phyloP scores from a whole-genome alignment of 1,140 invertebrate species.

The Rhyzopertha dominica region DNA sequence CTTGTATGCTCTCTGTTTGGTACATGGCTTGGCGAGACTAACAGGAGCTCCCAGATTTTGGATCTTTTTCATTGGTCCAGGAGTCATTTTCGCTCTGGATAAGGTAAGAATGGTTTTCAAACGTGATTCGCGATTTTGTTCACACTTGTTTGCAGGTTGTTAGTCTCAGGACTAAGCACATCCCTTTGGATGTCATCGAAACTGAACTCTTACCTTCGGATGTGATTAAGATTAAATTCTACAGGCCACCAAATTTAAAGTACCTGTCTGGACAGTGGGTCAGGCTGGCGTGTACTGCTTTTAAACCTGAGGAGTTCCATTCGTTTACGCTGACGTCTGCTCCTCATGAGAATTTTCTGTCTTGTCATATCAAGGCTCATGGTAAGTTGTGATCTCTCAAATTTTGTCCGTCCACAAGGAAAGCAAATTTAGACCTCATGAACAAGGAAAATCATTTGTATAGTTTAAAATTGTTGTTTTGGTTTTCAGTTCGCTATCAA shows the following conservation, averaged over 20 bases:
- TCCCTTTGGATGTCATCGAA: conserved; percentile 91
- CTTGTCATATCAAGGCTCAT: conserved; percentile 96
- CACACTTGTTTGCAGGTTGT: conserved; percentile 72
- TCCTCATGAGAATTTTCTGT: conserved; percentile 95
- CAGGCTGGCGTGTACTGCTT: conserved; percentile 86
- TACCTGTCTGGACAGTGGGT: conserved; percentile 91
- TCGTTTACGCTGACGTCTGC: conserved; percentile 98
- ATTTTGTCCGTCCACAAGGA: no score
- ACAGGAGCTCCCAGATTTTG: conserved; percentile 92
- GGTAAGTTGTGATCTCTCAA: no score
- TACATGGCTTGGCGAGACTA: conserved; percentile 91
- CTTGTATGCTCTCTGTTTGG: conserved; percentile 83
- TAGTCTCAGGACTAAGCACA: conserved; percentile 85
- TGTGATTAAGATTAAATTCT: conserved; percentile 88
- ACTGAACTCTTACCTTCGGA: conserved; percentile 95
- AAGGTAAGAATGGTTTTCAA: conserved; percentile 57
- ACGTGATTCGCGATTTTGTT: neutral
- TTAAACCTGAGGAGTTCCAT: conserved; percentile 91
- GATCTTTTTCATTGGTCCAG: conserved; percentile 93
- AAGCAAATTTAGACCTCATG: no score
- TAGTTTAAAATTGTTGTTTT: no score
- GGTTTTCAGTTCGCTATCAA: no score
- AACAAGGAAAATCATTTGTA: no score
- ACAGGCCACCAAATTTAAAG: conserved; percentile 92
- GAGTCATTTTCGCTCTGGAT: conserved; percentile 83